phyloP scores from a whole-genome alignment of 1,140 invertebrate species.

The Sarcophaga bullata region DNA sequence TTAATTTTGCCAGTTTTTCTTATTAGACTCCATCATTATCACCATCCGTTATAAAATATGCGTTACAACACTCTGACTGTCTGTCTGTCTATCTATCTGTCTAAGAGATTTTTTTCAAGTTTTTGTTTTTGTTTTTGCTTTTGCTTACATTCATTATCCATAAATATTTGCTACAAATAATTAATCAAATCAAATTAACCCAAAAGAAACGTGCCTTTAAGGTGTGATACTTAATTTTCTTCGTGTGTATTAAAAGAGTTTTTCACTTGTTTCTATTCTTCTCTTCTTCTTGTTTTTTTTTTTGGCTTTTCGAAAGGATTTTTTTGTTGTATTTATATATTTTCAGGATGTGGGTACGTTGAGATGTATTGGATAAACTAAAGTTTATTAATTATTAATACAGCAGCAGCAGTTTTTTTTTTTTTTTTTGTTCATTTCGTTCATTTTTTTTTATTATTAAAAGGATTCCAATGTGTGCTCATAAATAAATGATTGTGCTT shows the following conservation, averaged over 20 bases:
- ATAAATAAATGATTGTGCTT: background rate
- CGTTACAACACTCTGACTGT: background rate
- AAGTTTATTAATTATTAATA: no score
- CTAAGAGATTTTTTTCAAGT: background rate
- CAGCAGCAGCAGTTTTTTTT: background rate
- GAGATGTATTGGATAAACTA: no score
- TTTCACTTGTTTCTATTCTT: background rate
- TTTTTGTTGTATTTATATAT: background rate
- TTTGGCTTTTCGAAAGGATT: background rate
- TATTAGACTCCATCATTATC: background rate
- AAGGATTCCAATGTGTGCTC: background rate
- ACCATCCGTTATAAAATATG: background rate
- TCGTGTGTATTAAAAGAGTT: background rate
- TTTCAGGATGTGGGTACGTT: no score
- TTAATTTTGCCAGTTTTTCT: background rate
- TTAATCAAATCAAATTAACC: conserved; percentile 24
- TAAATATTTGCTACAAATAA: conserved; percentile 17
- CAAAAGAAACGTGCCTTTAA: conserved; percentile 6
- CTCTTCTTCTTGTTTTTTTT: background rate
- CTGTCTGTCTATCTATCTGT: background rate
- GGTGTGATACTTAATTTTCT: background rate
- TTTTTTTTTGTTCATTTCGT: background rate
- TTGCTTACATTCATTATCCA: background rate
- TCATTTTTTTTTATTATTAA: background rate
- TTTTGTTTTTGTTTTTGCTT: no score